Evolutionary conservation across 1,140 invertebrate genomes (phyloP).

Genomic region (Magallana angulata): DNA sequence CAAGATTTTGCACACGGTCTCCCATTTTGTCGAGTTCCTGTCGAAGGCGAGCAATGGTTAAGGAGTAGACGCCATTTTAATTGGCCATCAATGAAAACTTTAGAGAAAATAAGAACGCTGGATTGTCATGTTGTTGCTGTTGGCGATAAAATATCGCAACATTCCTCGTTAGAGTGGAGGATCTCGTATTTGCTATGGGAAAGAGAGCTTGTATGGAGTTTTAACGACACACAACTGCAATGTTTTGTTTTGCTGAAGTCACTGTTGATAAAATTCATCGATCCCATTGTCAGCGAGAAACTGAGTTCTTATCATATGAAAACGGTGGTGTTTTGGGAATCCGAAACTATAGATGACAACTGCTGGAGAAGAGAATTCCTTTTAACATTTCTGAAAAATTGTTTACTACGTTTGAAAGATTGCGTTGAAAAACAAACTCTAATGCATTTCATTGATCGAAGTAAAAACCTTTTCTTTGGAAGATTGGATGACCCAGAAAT

Average conservation of each 20-base stretch:
- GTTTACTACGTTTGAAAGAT: not conserved
- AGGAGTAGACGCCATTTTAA: not conserved
- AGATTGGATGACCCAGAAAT: not conserved
- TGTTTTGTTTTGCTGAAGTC: conserved; percentile 40
- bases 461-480: conserved; percentile 25
- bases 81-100: conserved; percentile 38
- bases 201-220: conserved; percentile 31
- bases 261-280: not conserved
- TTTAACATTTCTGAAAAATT: not conserved
- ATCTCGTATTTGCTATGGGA: conserved; percentile 32
- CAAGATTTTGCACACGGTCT: conserved; percentile 37
- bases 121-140: conserved; percentile 37
- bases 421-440: not conserved
- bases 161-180: conserved; percentile 37
- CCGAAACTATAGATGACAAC: not conserved
- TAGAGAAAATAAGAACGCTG: conserved; percentile 31
- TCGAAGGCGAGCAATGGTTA: conserved; percentile 4
- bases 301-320: conserved; percentile 47
- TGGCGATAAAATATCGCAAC: conserved; percentile 20
- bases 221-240: conserved; percentile 43
- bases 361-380: conserved; percentile 23
- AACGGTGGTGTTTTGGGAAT: conserved; percentile 44
- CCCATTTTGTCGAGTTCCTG: not conserved
- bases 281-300: not conserved
- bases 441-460: conserved; percentile 37